These are phyloP conservation scores for Byasa hedistus DNA, from an alignment of 2,888 invertebrate genomes.

Conservation along the genomic window DNA sequence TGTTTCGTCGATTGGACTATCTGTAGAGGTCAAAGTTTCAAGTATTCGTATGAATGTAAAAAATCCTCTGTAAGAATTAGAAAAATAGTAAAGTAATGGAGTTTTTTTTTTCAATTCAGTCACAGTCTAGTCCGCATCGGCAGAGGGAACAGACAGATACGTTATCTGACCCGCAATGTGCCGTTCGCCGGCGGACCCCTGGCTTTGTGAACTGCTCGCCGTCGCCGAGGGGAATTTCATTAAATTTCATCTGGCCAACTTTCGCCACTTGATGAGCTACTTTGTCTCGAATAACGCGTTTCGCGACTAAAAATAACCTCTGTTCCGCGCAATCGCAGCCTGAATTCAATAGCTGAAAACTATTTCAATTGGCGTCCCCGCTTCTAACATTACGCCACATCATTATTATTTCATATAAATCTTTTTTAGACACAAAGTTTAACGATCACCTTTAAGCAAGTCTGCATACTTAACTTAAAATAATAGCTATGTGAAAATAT, in stretches of 20 bases:
- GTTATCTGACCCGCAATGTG: constrained; percentile 24
- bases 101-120: constrained; percentile 8
- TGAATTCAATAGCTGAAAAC: constrained; percentile 17
- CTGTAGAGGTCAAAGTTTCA: not conserved
- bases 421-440: no score
- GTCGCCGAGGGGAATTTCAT: constrained; percentile 58
- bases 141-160: constrained; percentile 19
- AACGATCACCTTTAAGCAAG: no score
- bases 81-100: not conserved
- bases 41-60: not conserved
- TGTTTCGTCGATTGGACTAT: no score
- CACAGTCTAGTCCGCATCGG: constrained; percentile 4
- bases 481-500: no score
- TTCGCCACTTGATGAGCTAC: constrained; percentile 48
- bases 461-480: no score
- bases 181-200: constrained; percentile 31
- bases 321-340: constrained; percentile 29
- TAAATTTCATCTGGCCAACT: constrained; percentile 68
- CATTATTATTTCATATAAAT: no score
- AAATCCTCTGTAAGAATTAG: not conserved
- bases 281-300: constrained; percentile 48
- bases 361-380: constrained; percentile 29
- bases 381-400: no score
- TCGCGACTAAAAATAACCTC: constrained; percentile 32
- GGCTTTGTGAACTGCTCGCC: constrained; percentile 52